Percentiles rank a stretch among this genome's conserved stretches.
phyloP scores from a whole-genome alignment of 1,140 invertebrate species.

The Physella acuta region DNA sequence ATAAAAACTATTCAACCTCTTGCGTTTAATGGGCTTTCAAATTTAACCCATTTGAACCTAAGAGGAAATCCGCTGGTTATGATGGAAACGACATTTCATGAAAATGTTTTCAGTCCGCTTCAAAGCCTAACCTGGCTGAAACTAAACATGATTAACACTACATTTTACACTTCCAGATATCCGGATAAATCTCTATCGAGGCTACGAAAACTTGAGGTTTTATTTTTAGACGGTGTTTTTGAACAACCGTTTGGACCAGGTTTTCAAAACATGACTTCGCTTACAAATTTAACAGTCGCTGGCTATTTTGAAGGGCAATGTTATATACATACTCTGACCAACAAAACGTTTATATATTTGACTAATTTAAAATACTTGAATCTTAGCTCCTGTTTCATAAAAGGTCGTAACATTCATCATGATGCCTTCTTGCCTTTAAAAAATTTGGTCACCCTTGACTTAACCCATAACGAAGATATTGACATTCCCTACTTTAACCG shows the following conservation, averaged over 20 bases:
- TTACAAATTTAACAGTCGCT: neutral
- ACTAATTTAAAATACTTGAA: neutral
- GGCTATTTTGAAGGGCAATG: neutral
- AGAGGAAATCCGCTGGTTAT: neutral
- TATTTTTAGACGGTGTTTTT: neutral
- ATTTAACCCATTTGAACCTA: neutral
- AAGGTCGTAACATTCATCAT: neutral
- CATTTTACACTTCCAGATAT: neutral
- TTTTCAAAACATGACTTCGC: neutral
- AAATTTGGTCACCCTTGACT: neutral
- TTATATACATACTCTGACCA: neutral
- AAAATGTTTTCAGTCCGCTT: constrained; percentile 5
- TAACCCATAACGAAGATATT: constrained; percentile 10
- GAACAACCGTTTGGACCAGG: neutral
- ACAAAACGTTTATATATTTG: neutral
- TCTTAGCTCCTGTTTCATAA: neutral
- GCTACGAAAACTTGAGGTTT: neutral
- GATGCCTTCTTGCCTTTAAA: neutral
- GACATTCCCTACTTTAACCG: neutral
- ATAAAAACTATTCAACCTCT: neutral
- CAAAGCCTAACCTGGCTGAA: neutral
- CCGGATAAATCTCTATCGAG: neutral
- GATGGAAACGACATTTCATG: neutral
- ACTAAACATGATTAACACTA: neutral
- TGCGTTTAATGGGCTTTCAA: neutral